Percentiles rank a stretch among this genome's conserved stretches.
Evolutionary conservation across 2,888 invertebrate species (phyloP).

Genomic region (Pollenia labialis): DNA sequence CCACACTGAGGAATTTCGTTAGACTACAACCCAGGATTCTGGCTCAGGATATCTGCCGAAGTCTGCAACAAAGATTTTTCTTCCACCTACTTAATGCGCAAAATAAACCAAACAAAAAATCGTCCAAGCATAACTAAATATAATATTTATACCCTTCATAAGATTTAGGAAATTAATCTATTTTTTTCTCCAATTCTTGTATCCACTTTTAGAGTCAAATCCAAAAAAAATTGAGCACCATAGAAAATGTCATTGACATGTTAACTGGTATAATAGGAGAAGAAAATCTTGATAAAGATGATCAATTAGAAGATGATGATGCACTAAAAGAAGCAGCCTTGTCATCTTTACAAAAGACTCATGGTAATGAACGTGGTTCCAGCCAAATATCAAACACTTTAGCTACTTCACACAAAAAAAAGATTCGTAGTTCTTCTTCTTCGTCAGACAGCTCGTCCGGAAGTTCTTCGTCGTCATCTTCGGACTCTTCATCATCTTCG

Average conservation of each 20-base stretch:
- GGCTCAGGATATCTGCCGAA: neutral
- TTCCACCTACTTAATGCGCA: conserved; percentile 29
- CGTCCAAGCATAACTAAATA: conserved; percentile 68
- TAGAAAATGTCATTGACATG: conserved; percentile 95
- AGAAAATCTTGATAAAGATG: conserved; percentile 83
- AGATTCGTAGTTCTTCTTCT: conserved; percentile 71
- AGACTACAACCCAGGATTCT: neutral
- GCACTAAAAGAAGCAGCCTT: conserved; percentile 57
- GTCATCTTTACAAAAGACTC: conserved; percentile 58
- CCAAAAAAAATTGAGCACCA: conserved; percentile 86
- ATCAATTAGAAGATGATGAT: conserved; percentile 70
- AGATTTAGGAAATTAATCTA: conserved; percentile 60
- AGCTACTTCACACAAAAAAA: conserved; percentile 61
- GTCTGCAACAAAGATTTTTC: neutral
- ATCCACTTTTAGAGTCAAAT: conserved; percentile 82
- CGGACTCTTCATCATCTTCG: conserved; percentile 76
- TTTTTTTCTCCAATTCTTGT: conserved; percentile 52
- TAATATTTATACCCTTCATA: conserved; percentile 19
- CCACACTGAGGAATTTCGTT: conserved; percentile 3
- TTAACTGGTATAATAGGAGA: conserved; percentile 93
- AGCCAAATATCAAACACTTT: conserved; percentile 9
- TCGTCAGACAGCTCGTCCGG: conserved; percentile 75
- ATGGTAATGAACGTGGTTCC: conserved; percentile 24
- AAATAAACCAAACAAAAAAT: conserved; percentile 33
- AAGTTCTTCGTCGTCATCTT: conserved; percentile 78